These are phyloP conservation scores for Spongilla lacustris DNA, from an alignment of 37 sponge, comb jelly and placozoan species.

Conservation along the genomic window DNA sequence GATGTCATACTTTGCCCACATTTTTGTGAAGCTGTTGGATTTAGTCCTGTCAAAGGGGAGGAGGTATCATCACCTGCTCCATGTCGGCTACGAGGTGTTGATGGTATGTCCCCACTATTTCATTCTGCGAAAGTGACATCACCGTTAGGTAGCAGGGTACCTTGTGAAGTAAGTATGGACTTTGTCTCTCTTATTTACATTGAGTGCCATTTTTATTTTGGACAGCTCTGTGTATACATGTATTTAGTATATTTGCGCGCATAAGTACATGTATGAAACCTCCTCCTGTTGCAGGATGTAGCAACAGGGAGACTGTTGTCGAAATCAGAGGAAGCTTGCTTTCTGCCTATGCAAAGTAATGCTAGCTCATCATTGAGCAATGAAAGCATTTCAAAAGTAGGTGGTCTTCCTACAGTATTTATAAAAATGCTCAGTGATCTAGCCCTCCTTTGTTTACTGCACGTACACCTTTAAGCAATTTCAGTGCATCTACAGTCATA, in stretches of 20 bases:
- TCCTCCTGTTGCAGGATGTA: neutral
- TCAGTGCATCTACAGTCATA: no score
- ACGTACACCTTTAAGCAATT: no score
- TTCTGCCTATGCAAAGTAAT: neutral
- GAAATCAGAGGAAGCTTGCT: neutral
- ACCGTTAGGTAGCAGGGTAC: neutral
- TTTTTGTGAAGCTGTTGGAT: conserved; percentile 34
- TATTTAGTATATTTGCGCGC: no score
- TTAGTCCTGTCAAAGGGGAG: neutral
- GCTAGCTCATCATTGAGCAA: neutral
- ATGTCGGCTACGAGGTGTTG: neutral
- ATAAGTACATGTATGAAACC: neutral
- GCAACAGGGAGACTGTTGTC: neutral
- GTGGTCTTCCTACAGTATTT: neutral
- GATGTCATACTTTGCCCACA: conserved; percentile 44
- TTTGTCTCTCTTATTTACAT: neutral
- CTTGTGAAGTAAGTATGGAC: neutral
- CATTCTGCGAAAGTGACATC: neutral
- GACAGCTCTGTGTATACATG: neutral
- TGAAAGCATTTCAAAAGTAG: neutral
- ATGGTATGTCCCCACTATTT: neutral
- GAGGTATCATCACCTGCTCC: neutral
- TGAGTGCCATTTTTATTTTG: neutral
- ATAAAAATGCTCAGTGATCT: neutral
- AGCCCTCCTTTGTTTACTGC: no score